These are phyloP conservation scores for Entomyzon cyanotis DNA, from an alignment of 2,113 vertebrate genomes.

Conservation along the genomic window DNA sequence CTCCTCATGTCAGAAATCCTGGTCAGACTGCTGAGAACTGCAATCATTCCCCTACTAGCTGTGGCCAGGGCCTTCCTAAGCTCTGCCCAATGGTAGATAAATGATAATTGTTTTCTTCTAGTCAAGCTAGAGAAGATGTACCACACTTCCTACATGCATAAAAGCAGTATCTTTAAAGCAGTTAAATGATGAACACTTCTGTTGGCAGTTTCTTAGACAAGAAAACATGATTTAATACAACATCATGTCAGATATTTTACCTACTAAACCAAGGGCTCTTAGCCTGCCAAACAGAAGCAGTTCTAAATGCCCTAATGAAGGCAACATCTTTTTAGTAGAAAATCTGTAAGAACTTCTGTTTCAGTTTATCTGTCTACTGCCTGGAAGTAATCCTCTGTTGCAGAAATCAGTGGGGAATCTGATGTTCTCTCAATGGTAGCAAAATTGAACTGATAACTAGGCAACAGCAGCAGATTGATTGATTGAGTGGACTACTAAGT, in stretches of 20 bases:
- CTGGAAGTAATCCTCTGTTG: background rate
- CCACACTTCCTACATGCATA: background rate
- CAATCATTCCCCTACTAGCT: background rate
- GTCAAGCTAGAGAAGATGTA: background rate
- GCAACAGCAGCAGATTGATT: slow-evolving; percentile 5
- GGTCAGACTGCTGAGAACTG: background rate
- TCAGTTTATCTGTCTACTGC: background rate
- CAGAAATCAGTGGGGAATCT: slow-evolving; percentile 3
- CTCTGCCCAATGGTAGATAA: background rate
- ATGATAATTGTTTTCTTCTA: background rate
- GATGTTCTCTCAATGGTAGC: background rate
- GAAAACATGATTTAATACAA: background rate
- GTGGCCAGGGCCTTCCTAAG: background rate
- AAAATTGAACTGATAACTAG: slow-evolving; percentile 10
- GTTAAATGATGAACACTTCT: background rate
- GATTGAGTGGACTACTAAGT: slow-evolving; percentile 12
- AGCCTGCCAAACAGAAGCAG: background rate
- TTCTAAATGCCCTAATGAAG: background rate
- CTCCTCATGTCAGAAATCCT: background rate
- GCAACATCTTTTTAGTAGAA: background rate
- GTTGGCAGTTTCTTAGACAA: background rate
- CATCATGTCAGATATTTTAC: background rate
- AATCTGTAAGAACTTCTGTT: background rate
- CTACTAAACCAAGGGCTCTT: background rate
- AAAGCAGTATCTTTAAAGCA: background rate